Percentiles rank a stretch among this genome's conserved stretches.
Evolutionary conservation across 1,140 invertebrate genomes (phyloP).

Genomic region (Drosophila azteca): DNA sequence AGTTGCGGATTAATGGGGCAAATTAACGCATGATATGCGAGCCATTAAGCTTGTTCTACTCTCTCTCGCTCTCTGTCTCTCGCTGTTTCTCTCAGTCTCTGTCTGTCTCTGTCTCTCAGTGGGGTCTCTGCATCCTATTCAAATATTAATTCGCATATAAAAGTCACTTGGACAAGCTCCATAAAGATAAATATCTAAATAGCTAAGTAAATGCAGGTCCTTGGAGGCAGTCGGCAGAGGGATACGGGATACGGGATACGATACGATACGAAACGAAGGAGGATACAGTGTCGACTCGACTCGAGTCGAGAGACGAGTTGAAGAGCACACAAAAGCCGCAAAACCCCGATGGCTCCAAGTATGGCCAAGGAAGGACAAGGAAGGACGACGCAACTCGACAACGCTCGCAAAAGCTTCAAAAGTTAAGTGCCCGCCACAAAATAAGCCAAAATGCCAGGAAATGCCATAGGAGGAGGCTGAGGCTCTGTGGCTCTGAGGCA

Average conservation of each 20-base stretch:
- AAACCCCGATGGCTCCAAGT: slow-evolving; percentile 15
- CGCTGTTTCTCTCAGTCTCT: not conserved
- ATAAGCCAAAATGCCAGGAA: slow-evolving; percentile 35
- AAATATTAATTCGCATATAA: slow-evolving; percentile 54
- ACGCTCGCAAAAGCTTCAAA: slow-evolving; percentile 21
- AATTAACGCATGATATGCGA: slow-evolving; percentile 33
- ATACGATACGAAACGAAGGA: not conserved
- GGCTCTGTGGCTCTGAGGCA: not conserved
- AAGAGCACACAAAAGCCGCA: slow-evolving; percentile 34
- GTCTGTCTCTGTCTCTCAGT: slow-evolving; percentile 5
- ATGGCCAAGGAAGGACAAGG: slow-evolving; percentile 13
- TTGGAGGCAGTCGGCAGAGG: slow-evolving; percentile 16
- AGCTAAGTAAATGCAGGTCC: slow-evolving; percentile 55
- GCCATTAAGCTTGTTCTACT: not conserved
- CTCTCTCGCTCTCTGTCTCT: too few species aligned
- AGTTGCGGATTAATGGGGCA: slow-evolving; percentile 29
- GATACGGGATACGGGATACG: too few species aligned
- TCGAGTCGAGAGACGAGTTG: not conserved
- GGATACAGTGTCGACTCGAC: not conserved
- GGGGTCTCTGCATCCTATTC: slow-evolving; percentile 28
- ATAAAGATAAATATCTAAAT: slow-evolving; percentile 60
- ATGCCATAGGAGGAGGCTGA: not conserved
- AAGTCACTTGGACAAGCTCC: slow-evolving; percentile 51
- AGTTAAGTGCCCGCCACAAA: slow-evolving; percentile 50
- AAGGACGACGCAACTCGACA: not conserved